Conservation (phyloP, 35 echinoderm and acorn worm species). For the Ptychodera flava region DNA sequence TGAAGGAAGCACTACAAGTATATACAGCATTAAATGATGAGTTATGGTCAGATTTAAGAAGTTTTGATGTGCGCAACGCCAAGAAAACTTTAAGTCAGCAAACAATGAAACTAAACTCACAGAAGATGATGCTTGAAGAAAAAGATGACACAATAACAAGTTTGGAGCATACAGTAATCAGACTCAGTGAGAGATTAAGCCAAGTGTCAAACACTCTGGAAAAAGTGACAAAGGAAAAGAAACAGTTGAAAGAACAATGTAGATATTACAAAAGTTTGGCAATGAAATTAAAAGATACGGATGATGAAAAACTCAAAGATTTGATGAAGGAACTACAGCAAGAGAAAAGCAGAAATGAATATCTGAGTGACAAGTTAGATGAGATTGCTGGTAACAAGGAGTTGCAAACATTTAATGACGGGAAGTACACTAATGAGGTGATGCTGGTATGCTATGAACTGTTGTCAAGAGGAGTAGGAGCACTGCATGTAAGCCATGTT, state of each 20-base stretch:
- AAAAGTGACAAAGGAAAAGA: background rate
- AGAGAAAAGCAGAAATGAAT: slow-evolving; percentile 36
- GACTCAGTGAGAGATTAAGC: background rate
- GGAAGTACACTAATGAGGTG: slow-evolving; percentile 46
- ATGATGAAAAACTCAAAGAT: slow-evolving; percentile 1
- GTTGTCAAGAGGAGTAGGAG: slow-evolving; percentile 50
- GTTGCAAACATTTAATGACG: slow-evolving; percentile 42
- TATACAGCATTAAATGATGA: background rate
- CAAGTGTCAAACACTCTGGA: background rate
- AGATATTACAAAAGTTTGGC: background rate
- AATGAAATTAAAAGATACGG: background rate
- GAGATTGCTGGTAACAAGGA: slow-evolving; percentile 31
- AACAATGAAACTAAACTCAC: background rate
- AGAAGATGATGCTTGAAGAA: background rate
- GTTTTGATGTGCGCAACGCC: background rate
- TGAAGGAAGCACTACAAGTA: background rate
- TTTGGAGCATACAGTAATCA: background rate
- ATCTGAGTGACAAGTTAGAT: slow-evolving; percentile 14
- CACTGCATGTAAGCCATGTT: slow-evolving; percentile 32
- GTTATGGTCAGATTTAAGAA: background rate
- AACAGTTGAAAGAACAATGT: background rate
- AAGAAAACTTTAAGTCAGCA: background rate
- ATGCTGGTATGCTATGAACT: slow-evolving; percentile 40
- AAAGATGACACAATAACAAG: background rate
- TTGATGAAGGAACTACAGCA: slow-evolving; percentile 16